Conservation (phyloP, 2,113 vertebrate species). For the Origma solitaria region DNA sequence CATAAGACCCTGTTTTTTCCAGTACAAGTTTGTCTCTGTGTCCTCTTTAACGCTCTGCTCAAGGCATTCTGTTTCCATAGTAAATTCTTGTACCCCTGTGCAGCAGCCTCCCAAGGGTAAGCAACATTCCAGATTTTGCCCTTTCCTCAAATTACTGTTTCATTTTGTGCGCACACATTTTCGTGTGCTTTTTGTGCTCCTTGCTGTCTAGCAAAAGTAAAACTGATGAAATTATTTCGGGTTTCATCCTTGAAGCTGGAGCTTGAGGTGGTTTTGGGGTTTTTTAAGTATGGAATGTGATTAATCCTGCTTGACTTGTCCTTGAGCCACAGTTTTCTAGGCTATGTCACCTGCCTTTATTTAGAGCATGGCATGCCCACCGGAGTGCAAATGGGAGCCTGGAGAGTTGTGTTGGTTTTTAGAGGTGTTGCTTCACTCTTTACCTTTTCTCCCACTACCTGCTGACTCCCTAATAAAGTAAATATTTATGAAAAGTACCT, state of each 20-base stretch:
- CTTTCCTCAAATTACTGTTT: neutral
- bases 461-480: neutral
- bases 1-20: neutral
- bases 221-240: neutral
- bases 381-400: neutral
- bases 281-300: neutral
- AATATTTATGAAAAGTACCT: neutral
- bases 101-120: neutral
- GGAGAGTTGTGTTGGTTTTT: neutral
- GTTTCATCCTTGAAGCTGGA: neutral
- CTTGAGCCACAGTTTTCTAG: neutral
- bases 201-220: neutral
- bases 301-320: neutral
- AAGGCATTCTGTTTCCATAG: neutral
- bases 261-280: neutral
- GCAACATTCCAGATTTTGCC: neutral
- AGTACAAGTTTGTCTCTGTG: neutral
- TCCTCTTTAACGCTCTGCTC: neutral
- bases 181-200: neutral
- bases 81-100: neutral
- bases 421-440: neutral
- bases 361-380: neutral
- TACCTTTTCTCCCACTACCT: neutral
- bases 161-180: neutral
- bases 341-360: neutral